Percentiles rank a stretch among this genome's conserved stretches.
Conservation (phyloP, 2,797 vertebrate species). For the Paratrypauchen microcephalus region DNA sequence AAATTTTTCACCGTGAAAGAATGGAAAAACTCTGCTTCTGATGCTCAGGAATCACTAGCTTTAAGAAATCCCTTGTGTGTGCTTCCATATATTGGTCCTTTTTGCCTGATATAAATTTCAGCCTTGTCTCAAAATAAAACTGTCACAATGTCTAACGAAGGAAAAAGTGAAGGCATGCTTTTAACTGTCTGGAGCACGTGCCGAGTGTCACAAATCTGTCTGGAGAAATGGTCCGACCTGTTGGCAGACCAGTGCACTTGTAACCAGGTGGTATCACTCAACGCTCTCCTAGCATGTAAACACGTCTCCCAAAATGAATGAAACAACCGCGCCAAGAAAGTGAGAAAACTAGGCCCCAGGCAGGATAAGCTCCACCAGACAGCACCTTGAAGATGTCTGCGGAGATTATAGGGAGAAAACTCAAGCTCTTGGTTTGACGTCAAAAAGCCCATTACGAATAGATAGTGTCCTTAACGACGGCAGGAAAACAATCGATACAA, state of each 20-base stretch:
- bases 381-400: slow-evolving; percentile 30
- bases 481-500: slow-evolving; percentile 60
- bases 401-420: slow-evolving; percentile 40
- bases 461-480: slow-evolving; percentile 71
- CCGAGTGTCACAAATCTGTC: slow-evolving; percentile 46
- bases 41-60: slow-evolving; percentile 51
- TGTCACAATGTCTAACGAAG: slow-evolving; percentile 52
- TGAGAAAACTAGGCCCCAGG: slow-evolving; percentile 29
- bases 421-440: slow-evolving; percentile 39
- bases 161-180: slow-evolving; percentile 61
- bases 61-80: slow-evolving; percentile 51
- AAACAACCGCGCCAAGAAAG: slow-evolving; percentile 28
- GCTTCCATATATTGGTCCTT: slow-evolving; percentile 41
- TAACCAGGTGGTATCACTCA: slow-evolving; percentile 35
- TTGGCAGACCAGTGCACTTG: slow-evolving; percentile 21
- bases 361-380: slow-evolving; percentile 19
- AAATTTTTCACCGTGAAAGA: slow-evolving; percentile 67
- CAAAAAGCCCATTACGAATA: slow-evolving; percentile 36
- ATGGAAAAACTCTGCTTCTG: slow-evolving; percentile 63
- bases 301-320: slow-evolving; percentile 35
- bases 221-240: slow-evolving; percentile 28
- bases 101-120: slow-evolving; percentile 57
- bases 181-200: slow-evolving; percentile 46
- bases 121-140: slow-evolving; percentile 39
- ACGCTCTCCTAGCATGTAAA: slow-evolving; percentile 21